Percentiles rank a stretch among this genome's conserved stretches.
Evolutionary conservation across 2,797 vertebrate genomes (phyloP).

Genomic region (Lagocephalus sceleratus): DNA sequence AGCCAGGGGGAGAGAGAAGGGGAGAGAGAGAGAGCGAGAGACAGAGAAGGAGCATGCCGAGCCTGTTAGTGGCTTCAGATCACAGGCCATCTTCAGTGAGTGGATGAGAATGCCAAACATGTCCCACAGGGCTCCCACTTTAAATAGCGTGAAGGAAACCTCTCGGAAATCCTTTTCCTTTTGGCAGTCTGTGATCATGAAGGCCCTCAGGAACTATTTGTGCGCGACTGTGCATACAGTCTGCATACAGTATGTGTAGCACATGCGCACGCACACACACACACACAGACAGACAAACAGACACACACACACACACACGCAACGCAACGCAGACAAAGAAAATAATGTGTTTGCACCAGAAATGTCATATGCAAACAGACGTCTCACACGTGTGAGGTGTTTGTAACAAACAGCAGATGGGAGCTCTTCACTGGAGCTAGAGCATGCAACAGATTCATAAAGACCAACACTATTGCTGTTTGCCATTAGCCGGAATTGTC

Average conservation of each 20-base stretch:
- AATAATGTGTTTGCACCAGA: constrained; percentile 34
- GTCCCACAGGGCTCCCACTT: constrained; percentile 70
- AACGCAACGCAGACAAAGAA: constrained; percentile 2
- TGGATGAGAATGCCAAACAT: constrained; percentile 75
- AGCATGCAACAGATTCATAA: constrained; percentile 7
- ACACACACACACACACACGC: constrained; percentile 21
- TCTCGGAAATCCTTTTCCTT: constrained; percentile 75
- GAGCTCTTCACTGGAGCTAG: constrained; percentile 14
- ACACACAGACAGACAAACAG: constrained; percentile 12
- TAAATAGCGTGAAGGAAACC: constrained; percentile 70
- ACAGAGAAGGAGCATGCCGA: constrained; percentile 47
- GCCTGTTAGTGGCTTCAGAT: constrained; percentile 74
- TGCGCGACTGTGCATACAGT: constrained; percentile 43
- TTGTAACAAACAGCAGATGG: background rate
- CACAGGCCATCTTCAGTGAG: constrained; percentile 74
- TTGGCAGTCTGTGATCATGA: constrained; percentile 66
- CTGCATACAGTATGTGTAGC: constrained; percentile 5
- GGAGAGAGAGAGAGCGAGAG: constrained; percentile 52
- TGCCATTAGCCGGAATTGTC: too few relatives aligned
- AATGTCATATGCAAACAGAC: constrained; percentile 48
- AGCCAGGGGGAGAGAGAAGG: constrained; percentile 60
- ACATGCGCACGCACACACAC: constrained; percentile 9
- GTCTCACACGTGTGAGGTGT: background rate
- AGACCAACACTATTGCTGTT: constrained; percentile 7
- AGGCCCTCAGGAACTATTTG: constrained; percentile 67